Percentiles rank a stretch among this genome's conserved stretches.
phyloP scores from a whole-genome alignment of 2,113 vertebrate species.

The Montifringilla adamsi region DNA sequence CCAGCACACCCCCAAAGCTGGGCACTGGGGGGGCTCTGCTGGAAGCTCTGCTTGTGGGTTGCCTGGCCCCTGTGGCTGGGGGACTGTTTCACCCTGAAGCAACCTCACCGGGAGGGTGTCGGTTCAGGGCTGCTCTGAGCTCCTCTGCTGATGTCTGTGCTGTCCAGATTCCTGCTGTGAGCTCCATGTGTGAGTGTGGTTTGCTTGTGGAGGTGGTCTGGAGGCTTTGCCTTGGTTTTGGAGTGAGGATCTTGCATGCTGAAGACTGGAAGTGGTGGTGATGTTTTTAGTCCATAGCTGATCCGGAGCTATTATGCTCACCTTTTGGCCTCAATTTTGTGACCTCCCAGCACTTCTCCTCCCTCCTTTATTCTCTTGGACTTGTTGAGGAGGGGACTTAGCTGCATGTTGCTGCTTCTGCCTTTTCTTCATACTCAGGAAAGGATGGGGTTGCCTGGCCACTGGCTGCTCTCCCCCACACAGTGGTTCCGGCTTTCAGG shows the following conservation, averaged over 20 bases:
- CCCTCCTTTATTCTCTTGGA: not conserved
- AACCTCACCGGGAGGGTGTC: accelerated
- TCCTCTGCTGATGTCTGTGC: not conserved
- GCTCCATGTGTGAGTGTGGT: accelerated
- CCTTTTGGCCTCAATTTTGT: not conserved
- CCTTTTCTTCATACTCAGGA: not conserved
- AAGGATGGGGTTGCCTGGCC: not conserved
- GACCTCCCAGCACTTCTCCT: not conserved
- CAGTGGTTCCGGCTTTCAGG: not conserved
- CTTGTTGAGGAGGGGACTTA: not conserved
- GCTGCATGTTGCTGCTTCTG: not conserved
- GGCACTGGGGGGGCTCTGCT: not conserved
- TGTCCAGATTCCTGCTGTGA: not conserved
- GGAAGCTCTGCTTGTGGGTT: not conserved
- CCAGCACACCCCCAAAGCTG: not conserved
- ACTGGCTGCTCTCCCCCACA: not conserved
- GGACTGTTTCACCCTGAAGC: not conserved
- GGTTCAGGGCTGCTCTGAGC: not conserved
- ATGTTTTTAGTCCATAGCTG: not conserved
- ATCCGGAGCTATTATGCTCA: not conserved
- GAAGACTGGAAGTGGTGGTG: not conserved
- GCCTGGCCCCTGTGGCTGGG: not conserved
- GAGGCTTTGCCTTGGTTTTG: not conserved
- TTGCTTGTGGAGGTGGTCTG: not conserved
- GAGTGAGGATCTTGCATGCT: not conserved